These are phyloP conservation scores for Magallana angulata DNA, from an alignment of 1,140 invertebrate genomes.

Conservation along the genomic window DNA sequence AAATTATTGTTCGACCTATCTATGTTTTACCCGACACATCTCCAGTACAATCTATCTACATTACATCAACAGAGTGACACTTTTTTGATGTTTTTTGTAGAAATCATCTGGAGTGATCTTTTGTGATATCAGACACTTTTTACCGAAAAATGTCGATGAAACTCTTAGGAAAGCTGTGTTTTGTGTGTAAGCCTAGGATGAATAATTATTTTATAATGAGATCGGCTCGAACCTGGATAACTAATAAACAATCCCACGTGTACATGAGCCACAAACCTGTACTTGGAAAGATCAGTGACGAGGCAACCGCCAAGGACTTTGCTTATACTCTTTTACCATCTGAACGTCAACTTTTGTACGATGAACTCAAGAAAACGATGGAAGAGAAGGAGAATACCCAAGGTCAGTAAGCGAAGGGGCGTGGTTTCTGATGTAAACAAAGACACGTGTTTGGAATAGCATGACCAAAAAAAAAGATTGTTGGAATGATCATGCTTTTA, in stretches of 20 bases:
- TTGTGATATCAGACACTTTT: too few relatives aligned
- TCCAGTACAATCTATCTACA: too few relatives aligned
- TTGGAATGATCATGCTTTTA: not conserved
- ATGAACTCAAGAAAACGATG: constrained; percentile 11
- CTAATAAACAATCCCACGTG: constrained; percentile 23
- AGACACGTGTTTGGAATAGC: not conserved
- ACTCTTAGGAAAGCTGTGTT: not conserved
- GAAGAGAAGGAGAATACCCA: constrained; percentile 9
- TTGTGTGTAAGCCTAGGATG: not conserved
- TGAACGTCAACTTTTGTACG: not conserved
- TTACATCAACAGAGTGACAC: too few relatives aligned
- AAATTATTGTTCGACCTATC: too few relatives aligned
- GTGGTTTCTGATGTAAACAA: constrained; percentile 42
- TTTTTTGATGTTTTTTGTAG: too few relatives aligned
- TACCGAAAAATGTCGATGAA: not conserved
- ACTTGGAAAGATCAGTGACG: not conserved
- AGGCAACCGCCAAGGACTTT: constrained; percentile 28
- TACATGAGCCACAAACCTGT: not conserved
- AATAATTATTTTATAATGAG: constrained; percentile 7
- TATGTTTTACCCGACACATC: too few relatives aligned
- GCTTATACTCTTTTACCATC: constrained; percentile 1
- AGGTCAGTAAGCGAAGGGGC: constrained; percentile 28
- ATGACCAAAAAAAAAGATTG: not conserved
- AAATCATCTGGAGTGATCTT: too few relatives aligned
- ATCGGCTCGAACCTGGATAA: not conserved